phyloP scores from a whole-genome alignment of 2,888 invertebrate genomes.

The Drosophila ustulata region DNA sequence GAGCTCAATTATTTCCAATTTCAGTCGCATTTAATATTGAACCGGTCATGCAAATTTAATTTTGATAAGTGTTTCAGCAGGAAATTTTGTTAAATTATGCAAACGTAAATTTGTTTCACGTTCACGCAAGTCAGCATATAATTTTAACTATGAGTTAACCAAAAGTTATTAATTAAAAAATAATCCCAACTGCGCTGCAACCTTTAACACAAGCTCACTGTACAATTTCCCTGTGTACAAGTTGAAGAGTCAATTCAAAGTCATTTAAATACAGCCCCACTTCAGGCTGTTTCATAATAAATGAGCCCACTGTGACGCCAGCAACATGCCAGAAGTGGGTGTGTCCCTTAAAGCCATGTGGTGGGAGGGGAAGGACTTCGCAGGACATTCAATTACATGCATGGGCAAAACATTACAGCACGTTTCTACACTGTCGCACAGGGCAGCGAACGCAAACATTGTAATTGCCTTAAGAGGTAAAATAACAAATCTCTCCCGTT shows the following conservation, averaged over 20 bases:
- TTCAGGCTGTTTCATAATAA: constrained; percentile 21
- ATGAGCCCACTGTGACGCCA: constrained; percentile 22
- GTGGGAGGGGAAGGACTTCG: not conserved
- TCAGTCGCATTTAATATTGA: not conserved
- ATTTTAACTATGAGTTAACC: constrained; percentile 1
- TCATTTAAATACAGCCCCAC: constrained; percentile 46
- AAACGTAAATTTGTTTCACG: not conserved
- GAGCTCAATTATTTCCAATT: no score
- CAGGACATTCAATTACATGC: constrained; percentile 56
- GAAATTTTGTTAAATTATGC: not conserved
- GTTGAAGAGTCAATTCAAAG: constrained; percentile 38
- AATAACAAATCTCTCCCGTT: constrained; percentile 6
- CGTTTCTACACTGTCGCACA: constrained; percentile 37
- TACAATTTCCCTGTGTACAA: not conserved
- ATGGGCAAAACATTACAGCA: constrained; percentile 10
- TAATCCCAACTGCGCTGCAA: not conserved
- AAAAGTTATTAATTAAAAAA: not conserved
- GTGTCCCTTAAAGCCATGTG: constrained; percentile 24
- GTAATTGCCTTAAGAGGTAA: constrained; percentile 26
- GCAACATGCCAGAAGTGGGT: constrained; percentile 45
- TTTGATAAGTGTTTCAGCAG: not conserved
- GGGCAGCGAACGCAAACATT: constrained; percentile 18
- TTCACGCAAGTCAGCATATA: not conserved
- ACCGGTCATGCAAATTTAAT: not conserved
- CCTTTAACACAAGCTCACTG: not conserved